Evolutionary conservation across 2,888 invertebrate genomes (phyloP).

Genomic region (Lasiommata megera): DNA sequence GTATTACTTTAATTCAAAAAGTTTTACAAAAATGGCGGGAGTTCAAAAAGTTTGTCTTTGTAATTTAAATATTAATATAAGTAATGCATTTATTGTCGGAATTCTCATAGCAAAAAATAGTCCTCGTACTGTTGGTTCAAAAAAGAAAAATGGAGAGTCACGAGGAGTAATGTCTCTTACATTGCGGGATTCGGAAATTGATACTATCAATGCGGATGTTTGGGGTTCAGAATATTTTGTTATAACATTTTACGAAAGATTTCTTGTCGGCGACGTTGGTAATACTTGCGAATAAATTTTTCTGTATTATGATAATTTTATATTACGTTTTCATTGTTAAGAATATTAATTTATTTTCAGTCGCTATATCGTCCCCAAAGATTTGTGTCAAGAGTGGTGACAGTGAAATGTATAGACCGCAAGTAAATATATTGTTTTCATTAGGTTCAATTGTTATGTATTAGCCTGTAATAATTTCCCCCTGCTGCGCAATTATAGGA

Average conservation of each 20-base stretch:
- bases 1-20: no score
- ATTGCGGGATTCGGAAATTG: conserved; percentile 85
- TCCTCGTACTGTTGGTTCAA: conserved; percentile 74
- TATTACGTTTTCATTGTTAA: background rate
- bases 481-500: no score
- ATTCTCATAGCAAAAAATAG: conserved; percentile 85
- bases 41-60: conserved; percentile 64
- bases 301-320: background rate
- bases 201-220: conserved; percentile 87
- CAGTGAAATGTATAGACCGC: conserved; percentile 84
- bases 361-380: conserved; percentile 86
- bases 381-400: conserved; percentile 79
- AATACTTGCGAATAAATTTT: conserved; percentile 21
- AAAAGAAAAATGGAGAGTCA: conserved; percentile 74
- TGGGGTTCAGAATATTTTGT: conserved; percentile 87
- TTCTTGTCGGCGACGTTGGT: conserved; percentile 87
- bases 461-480: no score
- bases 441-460: no score
- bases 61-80: conserved; percentile 65
- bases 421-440: no score
- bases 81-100: conserved; percentile 74
- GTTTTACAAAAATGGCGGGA: conserved; percentile 59
- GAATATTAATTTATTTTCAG: conserved; percentile 54
- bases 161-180: conserved; percentile 90
- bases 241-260: conserved; percentile 81